phyloP scores from a whole-genome alignment of 1,140 invertebrate species.

The Atopsyche davidsoni region DNA sequence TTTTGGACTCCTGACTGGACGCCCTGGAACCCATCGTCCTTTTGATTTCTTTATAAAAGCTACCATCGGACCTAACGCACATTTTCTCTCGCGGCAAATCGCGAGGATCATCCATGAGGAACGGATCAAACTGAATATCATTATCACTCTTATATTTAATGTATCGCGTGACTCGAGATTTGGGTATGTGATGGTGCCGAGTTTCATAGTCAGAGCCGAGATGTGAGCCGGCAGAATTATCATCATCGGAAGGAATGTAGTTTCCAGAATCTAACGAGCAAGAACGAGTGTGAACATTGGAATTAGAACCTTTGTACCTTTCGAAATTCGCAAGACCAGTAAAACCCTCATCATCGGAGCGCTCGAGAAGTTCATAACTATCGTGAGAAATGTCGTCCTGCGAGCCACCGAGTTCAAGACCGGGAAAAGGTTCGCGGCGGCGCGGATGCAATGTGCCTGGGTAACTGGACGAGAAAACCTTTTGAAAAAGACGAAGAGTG shows the following conservation, averaged over 20 bases:
- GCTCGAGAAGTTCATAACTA: slow-evolving; percentile 79
- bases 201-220: slow-evolving; percentile 40
- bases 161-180: slow-evolving; percentile 36
- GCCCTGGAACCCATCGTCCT: slow-evolving; percentile 52
- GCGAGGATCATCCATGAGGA: slow-evolving; percentile 59
- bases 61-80: slow-evolving; percentile 60
- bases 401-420: slow-evolving; percentile 58
- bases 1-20: slow-evolving; percentile 61
- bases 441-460: slow-evolving; percentile 66
- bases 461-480: slow-evolving; percentile 78
- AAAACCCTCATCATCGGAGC: slow-evolving; percentile 59
- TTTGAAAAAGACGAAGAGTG: slow-evolving; percentile 45
- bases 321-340: slow-evolving; percentile 39
- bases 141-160: slow-evolving; percentile 56
- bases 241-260: slow-evolving; percentile 60
- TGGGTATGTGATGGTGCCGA: slow-evolving; percentile 32
- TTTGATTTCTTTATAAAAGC: slow-evolving; percentile 61
- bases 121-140: slow-evolving; percentile 55
- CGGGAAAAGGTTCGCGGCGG: slow-evolving; percentile 53
- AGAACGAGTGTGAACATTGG: slow-evolving; percentile 48
- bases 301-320: slow-evolving; percentile 33
- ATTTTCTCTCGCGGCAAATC: slow-evolving; percentile 61
- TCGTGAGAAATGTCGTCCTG: slow-evolving; percentile 85
- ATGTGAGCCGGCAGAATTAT: slow-evolving; percentile 48
- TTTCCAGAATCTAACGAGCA: slow-evolving; percentile 65